A percentile compares a stretch with the other conserved stretches of the same genome.
These are phyloP conservation scores for Synchiropus splendidus DNA, from an alignment of 2,113 vertebrate genomes.

Conservation along the genomic window DNA sequence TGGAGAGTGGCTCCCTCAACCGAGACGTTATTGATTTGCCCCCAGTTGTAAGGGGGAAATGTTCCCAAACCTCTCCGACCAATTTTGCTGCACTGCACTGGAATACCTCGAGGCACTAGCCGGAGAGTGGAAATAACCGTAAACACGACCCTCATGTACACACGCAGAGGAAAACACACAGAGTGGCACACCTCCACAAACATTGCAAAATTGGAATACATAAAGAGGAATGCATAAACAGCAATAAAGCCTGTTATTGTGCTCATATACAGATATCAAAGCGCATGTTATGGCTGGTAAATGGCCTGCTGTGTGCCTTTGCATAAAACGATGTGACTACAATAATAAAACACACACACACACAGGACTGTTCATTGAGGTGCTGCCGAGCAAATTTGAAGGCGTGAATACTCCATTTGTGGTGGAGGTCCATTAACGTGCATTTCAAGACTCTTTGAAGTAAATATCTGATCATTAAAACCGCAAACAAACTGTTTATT, in stretches of 20 bases:
- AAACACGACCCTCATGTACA: constrained; percentile 6
- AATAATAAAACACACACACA: too few species aligned
- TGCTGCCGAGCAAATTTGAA: too few species aligned
- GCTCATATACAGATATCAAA: background rate
- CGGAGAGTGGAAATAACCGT: constrained; percentile 4
- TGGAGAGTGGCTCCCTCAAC: constrained; percentile 54
- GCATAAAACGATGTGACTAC: too few species aligned
- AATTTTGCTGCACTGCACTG: constrained; percentile 35
- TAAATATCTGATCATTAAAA: too few species aligned
- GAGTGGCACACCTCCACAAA: background rate
- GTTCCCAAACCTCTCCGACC: constrained; percentile 56
- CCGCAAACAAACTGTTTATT: too few species aligned
- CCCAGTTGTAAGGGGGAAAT: constrained; percentile 58
- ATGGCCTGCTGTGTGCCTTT: too few species aligned
- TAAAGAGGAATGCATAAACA: background rate
- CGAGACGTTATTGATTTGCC: constrained; percentile 65
- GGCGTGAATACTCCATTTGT: too few species aligned
- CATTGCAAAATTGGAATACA: constrained; percentile 1
- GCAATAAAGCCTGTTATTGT: constrained; percentile 1
- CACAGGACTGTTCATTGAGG: too few species aligned
- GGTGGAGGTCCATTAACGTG: too few species aligned
- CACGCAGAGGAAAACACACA: background rate
- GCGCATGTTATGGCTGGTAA: background rate
- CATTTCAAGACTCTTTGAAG: too few species aligned
- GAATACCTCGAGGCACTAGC: constrained; percentile 19